Evolutionary conservation across 2,113 vertebrate genomes (phyloP).

Genomic region (Circaetus gallicus): DNA sequence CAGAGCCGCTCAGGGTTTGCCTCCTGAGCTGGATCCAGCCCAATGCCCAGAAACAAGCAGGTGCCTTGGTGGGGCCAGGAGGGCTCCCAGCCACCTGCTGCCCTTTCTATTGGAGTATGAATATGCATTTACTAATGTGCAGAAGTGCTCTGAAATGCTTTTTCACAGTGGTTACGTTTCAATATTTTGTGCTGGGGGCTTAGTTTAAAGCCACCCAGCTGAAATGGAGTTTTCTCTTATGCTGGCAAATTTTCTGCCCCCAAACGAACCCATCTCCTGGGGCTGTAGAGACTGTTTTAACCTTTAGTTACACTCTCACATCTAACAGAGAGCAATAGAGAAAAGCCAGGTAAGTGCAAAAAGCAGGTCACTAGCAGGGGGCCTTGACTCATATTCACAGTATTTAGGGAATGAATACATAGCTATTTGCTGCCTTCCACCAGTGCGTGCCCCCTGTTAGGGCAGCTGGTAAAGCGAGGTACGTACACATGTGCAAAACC

Average conservation of each 20-base stretch:
- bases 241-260: background rate
- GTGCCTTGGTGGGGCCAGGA: background rate
- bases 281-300: background rate
- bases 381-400: background rate
- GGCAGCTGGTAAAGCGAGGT: background rate
- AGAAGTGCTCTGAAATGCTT: background rate
- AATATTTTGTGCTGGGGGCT: background rate
- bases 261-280: background rate
- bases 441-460: rapidly evolving
- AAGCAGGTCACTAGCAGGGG: background rate
- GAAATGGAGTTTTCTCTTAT: background rate
- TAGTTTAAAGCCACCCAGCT: background rate
- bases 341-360: background rate
- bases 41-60: rapidly evolving
- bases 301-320: background rate
- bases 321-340: background rate
- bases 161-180: background rate
- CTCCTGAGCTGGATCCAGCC: background rate
- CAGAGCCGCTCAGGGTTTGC: background rate
- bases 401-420: background rate
- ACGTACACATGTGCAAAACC: rapidly evolving
- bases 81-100: background rate
- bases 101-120: rapidly evolving
- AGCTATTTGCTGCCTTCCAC: background rate
- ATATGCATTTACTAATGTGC: background rate